Conservation (phyloP, 2,113 vertebrate genomes). For the Labeo rohita region DNA sequence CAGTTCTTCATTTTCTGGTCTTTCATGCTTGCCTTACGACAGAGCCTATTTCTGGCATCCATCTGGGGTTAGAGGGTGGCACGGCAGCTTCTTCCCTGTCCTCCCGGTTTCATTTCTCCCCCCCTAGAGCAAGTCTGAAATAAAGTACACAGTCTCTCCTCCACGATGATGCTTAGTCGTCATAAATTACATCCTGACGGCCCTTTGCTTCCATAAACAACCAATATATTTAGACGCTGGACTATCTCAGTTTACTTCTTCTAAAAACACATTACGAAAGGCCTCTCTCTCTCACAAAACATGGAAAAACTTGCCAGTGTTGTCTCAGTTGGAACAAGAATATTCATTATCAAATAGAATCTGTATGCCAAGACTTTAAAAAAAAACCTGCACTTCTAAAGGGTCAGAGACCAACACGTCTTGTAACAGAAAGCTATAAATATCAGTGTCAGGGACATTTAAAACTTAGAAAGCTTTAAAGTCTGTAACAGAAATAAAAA, state of each 20-base stretch:
- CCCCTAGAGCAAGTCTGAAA: constrained; percentile 55
- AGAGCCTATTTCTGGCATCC: constrained; percentile 72
- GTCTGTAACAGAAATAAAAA: constrained; percentile 4
- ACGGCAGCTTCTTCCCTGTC: constrained; percentile 49
- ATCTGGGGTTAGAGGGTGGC: constrained; percentile 57
- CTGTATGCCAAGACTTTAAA: neutral
- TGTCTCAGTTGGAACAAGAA: neutral
- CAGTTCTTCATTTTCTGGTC: constrained; percentile 40
- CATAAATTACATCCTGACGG: constrained; percentile 36
- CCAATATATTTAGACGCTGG: constrained; percentile 10
- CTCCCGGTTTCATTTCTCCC: constrained; percentile 59
- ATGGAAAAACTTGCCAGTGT: neutral
- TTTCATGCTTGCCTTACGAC: constrained; percentile 69
- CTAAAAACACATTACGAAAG: constrained; percentile 2
- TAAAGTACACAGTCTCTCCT: constrained; percentile 42
- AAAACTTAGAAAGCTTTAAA: constrained; percentile 32
- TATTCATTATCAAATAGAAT: neutral
- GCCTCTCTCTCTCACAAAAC: neutral
- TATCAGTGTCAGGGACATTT: constrained; percentile 7
- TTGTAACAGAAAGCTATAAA: constrained; percentile 28
- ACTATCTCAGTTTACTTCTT: constrained; percentile 21
- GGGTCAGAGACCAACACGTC: constrained; percentile 2
- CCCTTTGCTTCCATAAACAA: constrained; percentile 26
- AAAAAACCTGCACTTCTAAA: neutral
- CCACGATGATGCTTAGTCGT: constrained; percentile 49